Evolutionary conservation across 2,888 invertebrate genomes (phyloP).

Genomic region (Deroplatys truncata): DNA sequence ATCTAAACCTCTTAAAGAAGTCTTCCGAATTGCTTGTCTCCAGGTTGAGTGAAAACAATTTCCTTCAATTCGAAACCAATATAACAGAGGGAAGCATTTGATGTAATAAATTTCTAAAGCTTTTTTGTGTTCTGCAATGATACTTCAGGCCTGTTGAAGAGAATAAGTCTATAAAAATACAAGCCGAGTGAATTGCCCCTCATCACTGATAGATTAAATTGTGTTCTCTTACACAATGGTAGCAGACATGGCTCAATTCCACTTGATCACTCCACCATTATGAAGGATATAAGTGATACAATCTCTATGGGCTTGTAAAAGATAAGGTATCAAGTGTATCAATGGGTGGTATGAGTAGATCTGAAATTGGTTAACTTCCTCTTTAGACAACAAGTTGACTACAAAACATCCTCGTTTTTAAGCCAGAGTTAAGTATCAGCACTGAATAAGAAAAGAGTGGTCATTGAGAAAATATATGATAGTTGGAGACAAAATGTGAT

Average conservation of each 20-base stretch:
- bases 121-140: background rate
- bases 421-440: background rate
- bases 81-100: conserved; percentile 19
- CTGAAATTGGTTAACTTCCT: no score
- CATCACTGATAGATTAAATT: conserved; percentile 22
- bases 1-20: conserved; percentile 33
- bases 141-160: background rate
- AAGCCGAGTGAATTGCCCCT: conserved; percentile 8
- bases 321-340: background rate
- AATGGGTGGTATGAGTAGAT: background rate
- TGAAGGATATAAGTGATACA: background rate
- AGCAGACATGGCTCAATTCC: conserved; percentile 21
- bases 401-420: background rate
- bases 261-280: background rate
- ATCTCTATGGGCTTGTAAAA: background rate
- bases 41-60: conserved; percentile 31
- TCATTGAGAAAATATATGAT: background rate
- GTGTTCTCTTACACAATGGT: conserved; percentile 19
- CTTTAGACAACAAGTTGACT: background rate
- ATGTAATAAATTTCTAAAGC: conserved; percentile 18
- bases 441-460: background rate
- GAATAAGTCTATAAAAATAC: background rate
- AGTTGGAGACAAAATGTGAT: background rate
- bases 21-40: conserved; percentile 30
- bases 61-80: conserved; percentile 20